Evolutionary conservation across 2,113 vertebrate species (phyloP).

Genomic region (Perognathus longimembris): DNA sequence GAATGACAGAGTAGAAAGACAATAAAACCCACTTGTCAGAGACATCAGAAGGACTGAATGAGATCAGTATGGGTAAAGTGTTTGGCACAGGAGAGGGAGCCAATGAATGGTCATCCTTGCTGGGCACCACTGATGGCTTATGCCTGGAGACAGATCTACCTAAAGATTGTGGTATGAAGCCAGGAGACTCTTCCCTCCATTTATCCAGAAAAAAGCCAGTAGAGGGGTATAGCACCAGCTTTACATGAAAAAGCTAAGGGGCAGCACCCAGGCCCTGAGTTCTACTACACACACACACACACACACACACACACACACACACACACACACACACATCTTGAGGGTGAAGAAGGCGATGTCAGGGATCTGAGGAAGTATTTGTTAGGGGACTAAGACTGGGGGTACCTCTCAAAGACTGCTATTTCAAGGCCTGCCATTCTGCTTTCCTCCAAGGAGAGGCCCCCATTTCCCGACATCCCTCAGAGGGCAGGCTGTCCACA

Average conservation of each 20-base stretch:
- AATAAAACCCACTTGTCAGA: background rate
- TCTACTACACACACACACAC: too few relatives aligned
- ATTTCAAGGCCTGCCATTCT: background rate
- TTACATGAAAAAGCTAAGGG: too few relatives aligned
- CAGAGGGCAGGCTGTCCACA: background rate
- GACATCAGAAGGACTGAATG: background rate
- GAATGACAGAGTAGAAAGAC: conserved; percentile 24
- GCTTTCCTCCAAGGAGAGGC: background rate
- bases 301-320: too few relatives aligned
- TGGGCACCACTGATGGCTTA: too few relatives aligned
- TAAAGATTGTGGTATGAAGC: too few relatives aligned
- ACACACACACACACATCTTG: too few relatives aligned
- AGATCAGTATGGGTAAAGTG: background rate
- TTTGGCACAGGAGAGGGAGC: background rate
- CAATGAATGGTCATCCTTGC: background rate
- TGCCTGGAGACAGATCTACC: too few relatives aligned
- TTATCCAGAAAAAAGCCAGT: too few relatives aligned
- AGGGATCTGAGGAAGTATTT: background rate
- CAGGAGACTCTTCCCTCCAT: too few relatives aligned
- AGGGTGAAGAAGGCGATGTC: fast-evolving
- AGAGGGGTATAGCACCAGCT: too few relatives aligned
- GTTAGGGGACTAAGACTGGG: too few relatives aligned
- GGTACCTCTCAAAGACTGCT: background rate
- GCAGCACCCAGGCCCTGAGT: too few relatives aligned
- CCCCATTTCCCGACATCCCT: background rate